Evolutionary conservation across 2,113 vertebrate species (phyloP), one percentile per base, ranked within the genome.

Genomic region (Montifringilla adamsi): DNA sequence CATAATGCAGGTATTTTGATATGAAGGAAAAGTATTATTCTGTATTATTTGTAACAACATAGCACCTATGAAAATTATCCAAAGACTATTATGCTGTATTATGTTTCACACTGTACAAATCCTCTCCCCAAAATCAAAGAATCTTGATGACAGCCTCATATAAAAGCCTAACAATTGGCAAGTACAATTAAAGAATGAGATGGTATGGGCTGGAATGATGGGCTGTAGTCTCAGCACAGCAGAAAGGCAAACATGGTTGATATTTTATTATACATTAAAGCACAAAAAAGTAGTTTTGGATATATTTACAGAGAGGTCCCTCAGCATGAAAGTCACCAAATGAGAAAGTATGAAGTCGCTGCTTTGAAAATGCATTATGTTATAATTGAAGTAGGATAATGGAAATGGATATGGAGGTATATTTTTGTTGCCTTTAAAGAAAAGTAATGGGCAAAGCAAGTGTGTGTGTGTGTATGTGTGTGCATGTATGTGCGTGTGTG

Each of bases 141-240:
- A n/a, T 33, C 69, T 75, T 91, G 63, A 97, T 91, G 33, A 69
- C 83, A 46, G 39, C 3, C 43, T 70, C 35, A 83, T 53, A 95
- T 67, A 88, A 94, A 95, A 94, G 63, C 39, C 68, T 55, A 70
- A 86, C 35, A 39, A 35, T 26, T 44, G 33, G 33, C 33, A 89
- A 86, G 60, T 63, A 84, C 76, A 94, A 92, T 67, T 92, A 96
- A 94, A 93, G 73, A 84, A 67, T 52, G 52, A 84, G 39, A 53
- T 6, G 3, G 2, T 52, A 90, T 64, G 86, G 85, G 76, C 33
- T 92, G 83, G 73, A 94, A 90, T 47, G 69, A 67, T 18, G 28
- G 60, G 35, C 43, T 70, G 46, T 39, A 84, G 72, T 35, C 39
- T 86, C 55, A 39, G 68, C 80, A 74, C 50, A 89, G 68, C 60